phyloP scores from a whole-genome alignment of 2,113 vertebrate species.

The Agapornis roseicollis region DNA sequence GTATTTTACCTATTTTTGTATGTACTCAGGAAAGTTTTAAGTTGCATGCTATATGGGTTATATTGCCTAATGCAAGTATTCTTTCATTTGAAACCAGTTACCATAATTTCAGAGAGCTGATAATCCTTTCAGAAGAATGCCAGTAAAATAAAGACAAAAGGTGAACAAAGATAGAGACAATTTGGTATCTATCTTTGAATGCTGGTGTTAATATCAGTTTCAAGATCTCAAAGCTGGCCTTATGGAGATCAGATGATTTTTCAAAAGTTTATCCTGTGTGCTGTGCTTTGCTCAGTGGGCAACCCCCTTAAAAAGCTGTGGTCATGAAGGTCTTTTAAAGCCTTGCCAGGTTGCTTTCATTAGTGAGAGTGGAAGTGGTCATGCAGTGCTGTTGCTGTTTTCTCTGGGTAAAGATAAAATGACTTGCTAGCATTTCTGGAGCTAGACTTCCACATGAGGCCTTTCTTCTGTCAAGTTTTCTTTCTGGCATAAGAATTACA shows the following conservation, averaged over 20 bases:
- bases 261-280: neutral
- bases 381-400: neutral
- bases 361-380: neutral
- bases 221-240: neutral
- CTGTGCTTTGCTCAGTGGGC: neutral
- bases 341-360: constrained; percentile 31
- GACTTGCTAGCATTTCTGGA: neutral
- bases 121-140: neutral
- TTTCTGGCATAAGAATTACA: neutral
- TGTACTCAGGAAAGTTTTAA: neutral
- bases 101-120: neutral
- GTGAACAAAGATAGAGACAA: neutral
- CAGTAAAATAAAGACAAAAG: neutral
- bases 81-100: neutral
- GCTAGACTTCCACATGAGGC: neutral
- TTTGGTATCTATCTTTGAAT: neutral
- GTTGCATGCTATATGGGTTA: neutral
- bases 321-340: neutral
- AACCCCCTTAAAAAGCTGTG: neutral
- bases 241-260: neutral
- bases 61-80: constrained; percentile 38
- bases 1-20: neutral
- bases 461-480: neutral
- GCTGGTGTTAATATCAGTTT: neutral
- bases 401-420: neutral